phyloP scores from a whole-genome alignment of 2,888 invertebrate species.

The Rhodophaea formosa region DNA sequence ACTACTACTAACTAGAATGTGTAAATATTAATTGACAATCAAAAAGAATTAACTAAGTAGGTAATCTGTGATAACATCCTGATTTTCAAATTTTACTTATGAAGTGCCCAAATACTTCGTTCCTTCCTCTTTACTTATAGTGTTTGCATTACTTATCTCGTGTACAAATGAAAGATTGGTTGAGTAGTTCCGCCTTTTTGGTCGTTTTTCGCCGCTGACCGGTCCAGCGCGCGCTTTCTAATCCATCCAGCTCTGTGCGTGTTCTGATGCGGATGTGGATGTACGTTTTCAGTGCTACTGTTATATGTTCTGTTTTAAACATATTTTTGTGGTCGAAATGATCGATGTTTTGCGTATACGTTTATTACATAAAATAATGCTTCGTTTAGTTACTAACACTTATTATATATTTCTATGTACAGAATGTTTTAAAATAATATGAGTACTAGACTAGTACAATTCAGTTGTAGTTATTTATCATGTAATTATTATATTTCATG shows the following conservation, averaged over 20 bases:
- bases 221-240: conserved; percentile 75
- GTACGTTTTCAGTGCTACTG: conserved; percentile 41
- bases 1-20: too few species aligned
- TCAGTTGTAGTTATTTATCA: too few species aligned
- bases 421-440: too few species aligned
- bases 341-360: not conserved
- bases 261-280: conserved; percentile 66
- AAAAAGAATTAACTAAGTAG: too few species aligned
- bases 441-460: too few species aligned
- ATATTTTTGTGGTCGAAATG: not conserved
- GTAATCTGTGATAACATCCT: too few species aligned
- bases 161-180: conserved; percentile 16
- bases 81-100: too few species aligned
- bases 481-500: too few species aligned
- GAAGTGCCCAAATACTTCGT: not conserved
- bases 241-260: conserved; percentile 60
- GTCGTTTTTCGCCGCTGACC: conserved; percentile 54
- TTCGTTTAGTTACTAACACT: too few species aligned
- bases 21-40: too few species aligned
- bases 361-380: too few species aligned
- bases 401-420: too few species aligned
- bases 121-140: not conserved
- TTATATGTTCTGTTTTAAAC: conserved; percentile 7
- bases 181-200: conserved; percentile 45
- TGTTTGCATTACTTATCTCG: not conserved